Evolutionary conservation across 2,888 invertebrate genomes (phyloP).

Genomic region (Clostera curtula): DNA sequence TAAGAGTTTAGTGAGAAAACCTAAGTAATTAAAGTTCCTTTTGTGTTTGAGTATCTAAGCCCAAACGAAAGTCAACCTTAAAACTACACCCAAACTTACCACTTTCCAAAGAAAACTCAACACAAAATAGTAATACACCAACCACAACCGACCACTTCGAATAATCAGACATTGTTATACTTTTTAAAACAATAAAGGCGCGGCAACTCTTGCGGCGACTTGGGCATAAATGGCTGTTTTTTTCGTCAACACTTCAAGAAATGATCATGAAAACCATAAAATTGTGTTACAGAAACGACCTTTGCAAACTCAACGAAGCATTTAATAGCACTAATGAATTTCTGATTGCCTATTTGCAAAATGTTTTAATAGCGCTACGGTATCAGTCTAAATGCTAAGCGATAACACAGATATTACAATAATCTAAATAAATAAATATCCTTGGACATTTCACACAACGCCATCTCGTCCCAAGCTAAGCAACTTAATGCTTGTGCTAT

Average conservation of each 20-base stretch:
- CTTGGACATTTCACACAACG: too few species aligned
- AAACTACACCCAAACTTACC: slow-evolving; percentile 18
- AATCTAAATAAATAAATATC: too few species aligned
- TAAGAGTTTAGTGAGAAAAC: too few species aligned
- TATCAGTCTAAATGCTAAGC: not conserved
- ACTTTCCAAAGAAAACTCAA: slow-evolving; percentile 13
- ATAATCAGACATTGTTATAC: slow-evolving; percentile 16
- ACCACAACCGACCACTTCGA: slow-evolving; percentile 11
- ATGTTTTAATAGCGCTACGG: slow-evolving; percentile 1
- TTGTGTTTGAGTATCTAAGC: too few species aligned
- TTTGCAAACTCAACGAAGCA: slow-evolving; percentile 15
- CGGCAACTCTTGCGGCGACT: slow-evolving; percentile 17
- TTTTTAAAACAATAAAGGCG: slow-evolving; percentile 11
- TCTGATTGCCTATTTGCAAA: slow-evolving; percentile 10
- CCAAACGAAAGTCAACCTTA: slow-evolving; percentile 1
- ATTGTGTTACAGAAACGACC: slow-evolving; percentile 20
- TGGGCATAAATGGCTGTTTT: slow-evolving; percentile 25
- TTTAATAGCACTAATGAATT: slow-evolving; percentile 10
- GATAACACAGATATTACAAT: too few species aligned
- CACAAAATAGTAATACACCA: slow-evolving; percentile 9
- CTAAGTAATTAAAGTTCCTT: too few species aligned
- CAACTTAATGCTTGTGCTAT: too few species aligned
- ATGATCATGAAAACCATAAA: slow-evolving; percentile 17
- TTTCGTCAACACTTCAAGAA: slow-evolving; percentile 18
- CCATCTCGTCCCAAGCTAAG: too few species aligned